These are phyloP conservation scores for Pammene fasciana DNA, from an alignment of 2,888 invertebrate genomes.

Conservation along the genomic window DNA sequence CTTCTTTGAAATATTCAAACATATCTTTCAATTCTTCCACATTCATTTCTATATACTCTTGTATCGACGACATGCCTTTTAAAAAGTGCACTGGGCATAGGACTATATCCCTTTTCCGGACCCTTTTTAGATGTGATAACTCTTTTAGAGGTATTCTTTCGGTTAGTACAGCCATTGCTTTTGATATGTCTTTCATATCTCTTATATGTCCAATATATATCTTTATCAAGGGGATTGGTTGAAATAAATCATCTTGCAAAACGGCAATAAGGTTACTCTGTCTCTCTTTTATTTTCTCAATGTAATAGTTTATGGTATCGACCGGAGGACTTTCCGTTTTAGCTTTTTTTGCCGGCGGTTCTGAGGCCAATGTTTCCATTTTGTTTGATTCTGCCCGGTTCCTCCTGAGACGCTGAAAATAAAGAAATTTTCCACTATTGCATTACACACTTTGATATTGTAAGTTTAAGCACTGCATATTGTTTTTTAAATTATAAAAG, in stretches of 20 bases:
- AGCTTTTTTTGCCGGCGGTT: slow-evolving; percentile 61
- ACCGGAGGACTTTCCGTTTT: slow-evolving; percentile 48
- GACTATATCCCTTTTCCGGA: slow-evolving; percentile 84
- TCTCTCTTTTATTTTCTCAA: slow-evolving; percentile 53
- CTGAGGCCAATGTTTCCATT: slow-evolving; percentile 43
- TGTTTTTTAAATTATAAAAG: slow-evolving; percentile 4
- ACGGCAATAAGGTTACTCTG: slow-evolving; percentile 74
- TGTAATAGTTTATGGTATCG: slow-evolving; percentile 54
- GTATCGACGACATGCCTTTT: slow-evolving; percentile 60
- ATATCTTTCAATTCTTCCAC: slow-evolving; percentile 75
- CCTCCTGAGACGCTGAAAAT: slow-evolving; percentile 61
- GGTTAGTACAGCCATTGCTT: slow-evolving; percentile 83
- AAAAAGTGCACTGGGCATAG: slow-evolving; percentile 69
- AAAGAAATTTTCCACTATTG: slow-evolving; percentile 70
- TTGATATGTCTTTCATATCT: slow-evolving; percentile 85
- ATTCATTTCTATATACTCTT: slow-evolving; percentile 65
- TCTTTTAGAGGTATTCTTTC: slow-evolving; percentile 83
- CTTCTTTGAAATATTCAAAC: slow-evolving; percentile 79
- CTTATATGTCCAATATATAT: slow-evolving; percentile 85
- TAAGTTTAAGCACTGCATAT: slow-evolving; percentile 23
- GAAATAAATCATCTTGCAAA: slow-evolving; percentile 79
- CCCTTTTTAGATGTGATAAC: slow-evolving; percentile 89
- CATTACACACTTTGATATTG: slow-evolving; percentile 55
- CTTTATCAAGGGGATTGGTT: slow-evolving; percentile 76
- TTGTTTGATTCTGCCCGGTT: slow-evolving; percentile 6